Percentiles rank a stretch among this genome's conserved stretches.
These are phyloP conservation scores for Cossypha caffra DNA, from an alignment of 2,797 vertebrate genomes.

Conservation along the genomic window DNA sequence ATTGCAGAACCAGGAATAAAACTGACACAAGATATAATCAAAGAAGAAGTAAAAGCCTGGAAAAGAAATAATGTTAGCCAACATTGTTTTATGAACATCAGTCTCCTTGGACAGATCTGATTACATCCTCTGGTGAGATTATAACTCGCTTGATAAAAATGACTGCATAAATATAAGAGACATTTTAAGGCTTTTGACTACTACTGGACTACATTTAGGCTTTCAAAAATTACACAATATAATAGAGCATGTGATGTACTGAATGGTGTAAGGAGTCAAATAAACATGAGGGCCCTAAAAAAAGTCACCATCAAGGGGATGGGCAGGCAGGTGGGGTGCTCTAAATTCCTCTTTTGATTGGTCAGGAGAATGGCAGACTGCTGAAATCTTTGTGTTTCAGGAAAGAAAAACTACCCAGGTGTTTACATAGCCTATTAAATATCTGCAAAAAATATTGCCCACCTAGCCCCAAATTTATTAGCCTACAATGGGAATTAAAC, in stretches of 20 bases:
- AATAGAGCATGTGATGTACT: neutral
- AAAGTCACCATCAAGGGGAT: neutral
- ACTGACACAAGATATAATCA: conserved; percentile 44
- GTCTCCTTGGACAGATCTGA: conserved; percentile 36
- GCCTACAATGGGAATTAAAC: neutral
- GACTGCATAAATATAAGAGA: neutral
- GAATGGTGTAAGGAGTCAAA: neutral
- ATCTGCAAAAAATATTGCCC: neutral
- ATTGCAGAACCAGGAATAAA: conserved; percentile 46
- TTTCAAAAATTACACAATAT: neutral
- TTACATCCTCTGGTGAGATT: conserved; percentile 55
- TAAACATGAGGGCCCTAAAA: neutral
- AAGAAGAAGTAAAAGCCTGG: conserved; percentile 41
- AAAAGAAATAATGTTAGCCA: conserved; percentile 52
- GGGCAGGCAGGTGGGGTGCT: neutral
- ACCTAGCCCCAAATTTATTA: neutral
- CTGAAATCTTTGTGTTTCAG: neutral
- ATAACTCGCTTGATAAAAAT: conserved; percentile 48
- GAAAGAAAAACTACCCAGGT: neutral
- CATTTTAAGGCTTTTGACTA: neutral
- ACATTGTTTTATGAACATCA: conserved; percentile 21
- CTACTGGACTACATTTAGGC: neutral
- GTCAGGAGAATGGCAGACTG: neutral
- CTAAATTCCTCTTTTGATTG: neutral
- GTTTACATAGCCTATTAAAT: neutral